Evolutionary conservation across 2,113 vertebrate species (phyloP).

Genomic region (Nasalis larvatus): DNA sequence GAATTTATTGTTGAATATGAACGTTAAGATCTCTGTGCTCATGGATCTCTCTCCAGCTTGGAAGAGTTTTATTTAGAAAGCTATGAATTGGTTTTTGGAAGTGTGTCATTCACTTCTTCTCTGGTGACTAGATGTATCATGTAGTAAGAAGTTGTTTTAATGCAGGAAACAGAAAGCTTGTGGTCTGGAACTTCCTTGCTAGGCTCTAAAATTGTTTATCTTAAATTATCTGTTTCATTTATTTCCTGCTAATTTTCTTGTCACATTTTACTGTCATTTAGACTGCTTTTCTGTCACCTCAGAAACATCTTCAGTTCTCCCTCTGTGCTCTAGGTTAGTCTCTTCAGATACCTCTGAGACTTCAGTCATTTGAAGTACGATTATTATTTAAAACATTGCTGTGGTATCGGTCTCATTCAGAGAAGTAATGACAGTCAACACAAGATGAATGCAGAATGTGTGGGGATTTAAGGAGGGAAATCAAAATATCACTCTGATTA

Average conservation of each 20-base stretch:
- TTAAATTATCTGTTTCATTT: conserved; percentile 52
- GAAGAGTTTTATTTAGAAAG: background rate
- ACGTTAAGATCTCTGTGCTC: background rate
- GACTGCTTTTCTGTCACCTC: background rate
- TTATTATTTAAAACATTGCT: background rate
- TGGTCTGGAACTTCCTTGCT: conserved; percentile 71
- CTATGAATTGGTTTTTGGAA: background rate
- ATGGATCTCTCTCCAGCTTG: background rate
- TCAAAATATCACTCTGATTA: background rate
- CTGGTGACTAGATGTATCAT: background rate
- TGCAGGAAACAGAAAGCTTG: conserved; percentile 71
- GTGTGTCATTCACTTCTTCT: background rate
- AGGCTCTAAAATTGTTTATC: conserved; percentile 60
- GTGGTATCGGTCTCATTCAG: background rate
- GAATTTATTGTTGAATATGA: background rate
- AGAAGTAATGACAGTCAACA: background rate
- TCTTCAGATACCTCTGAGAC: background rate
- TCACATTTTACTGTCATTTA: background rate
- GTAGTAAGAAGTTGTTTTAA: background rate
- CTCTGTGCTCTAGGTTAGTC: background rate
- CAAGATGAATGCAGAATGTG: background rate
- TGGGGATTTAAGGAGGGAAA: background rate
- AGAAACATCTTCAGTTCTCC: background rate
- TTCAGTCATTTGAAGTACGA: background rate
- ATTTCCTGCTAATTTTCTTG: conserved; percentile 11